Evolutionary conservation across 2,113 vertebrate genomes (phyloP).

Genomic region (Narcine bancroftii): DNA sequence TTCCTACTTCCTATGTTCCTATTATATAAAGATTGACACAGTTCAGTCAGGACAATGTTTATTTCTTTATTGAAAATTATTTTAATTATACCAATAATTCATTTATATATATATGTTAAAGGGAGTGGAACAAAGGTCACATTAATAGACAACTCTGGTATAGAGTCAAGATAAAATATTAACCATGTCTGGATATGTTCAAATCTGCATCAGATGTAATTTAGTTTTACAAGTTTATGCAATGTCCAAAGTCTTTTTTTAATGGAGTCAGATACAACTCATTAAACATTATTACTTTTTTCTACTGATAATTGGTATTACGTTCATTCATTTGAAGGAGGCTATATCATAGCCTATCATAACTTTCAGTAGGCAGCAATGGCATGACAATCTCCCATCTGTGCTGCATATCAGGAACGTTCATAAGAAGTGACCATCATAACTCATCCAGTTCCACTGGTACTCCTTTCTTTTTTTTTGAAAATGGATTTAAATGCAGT

Average conservation of each 20-base stretch:
- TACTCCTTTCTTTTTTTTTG: background rate
- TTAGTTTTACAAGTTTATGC: background rate
- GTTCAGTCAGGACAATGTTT: background rate
- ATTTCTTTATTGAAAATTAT: background rate
- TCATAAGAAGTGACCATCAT: background rate
- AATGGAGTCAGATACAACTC: no score
- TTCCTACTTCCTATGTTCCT: no score
- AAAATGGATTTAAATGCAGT: background rate
- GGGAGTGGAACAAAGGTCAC: no score
- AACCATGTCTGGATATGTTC: background rate
- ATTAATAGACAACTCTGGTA: background rate
- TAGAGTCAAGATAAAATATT: background rate
- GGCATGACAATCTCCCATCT: background rate
- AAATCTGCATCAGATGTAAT: background rate
- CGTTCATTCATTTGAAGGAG: background rate
- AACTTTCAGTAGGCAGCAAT: background rate
- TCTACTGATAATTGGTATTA: no score
- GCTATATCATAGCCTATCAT: background rate
- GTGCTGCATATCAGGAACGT: background rate
- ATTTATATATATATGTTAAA: background rate
- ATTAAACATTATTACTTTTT: background rate
- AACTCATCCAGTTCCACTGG: background rate
- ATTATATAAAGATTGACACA: no score
- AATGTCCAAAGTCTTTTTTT: background rate
- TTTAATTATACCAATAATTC: background rate